A percentile compares a stretch with the other conserved stretches of the same genome.
Evolutionary conservation across 2,113 vertebrate genomes (phyloP).

Genomic region (Heloderma charlesbogerti): DNA sequence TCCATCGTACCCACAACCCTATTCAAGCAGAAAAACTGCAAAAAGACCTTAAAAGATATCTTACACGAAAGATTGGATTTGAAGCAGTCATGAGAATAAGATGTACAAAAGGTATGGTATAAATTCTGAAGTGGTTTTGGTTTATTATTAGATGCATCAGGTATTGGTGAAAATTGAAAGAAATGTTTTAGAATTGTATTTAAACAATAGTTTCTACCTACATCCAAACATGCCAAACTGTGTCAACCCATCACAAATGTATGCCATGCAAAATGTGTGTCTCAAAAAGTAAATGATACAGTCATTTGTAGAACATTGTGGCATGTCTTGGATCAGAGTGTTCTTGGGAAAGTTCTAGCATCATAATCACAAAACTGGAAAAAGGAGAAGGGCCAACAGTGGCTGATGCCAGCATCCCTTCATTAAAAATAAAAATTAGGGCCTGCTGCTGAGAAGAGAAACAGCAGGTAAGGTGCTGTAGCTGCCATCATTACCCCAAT

Average conservation of each 20-base stretch:
- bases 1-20: slow-evolving; percentile 89
- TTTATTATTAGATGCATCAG: too few relatives aligned
- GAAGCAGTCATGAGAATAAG: slow-evolving; percentile 99
- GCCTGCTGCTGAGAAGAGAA: not conserved
- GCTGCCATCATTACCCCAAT: not conserved
- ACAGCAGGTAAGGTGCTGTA: not conserved
- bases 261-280: not conserved
- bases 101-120: slow-evolving; percentile 92
- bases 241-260: not conserved
- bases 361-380: not conserved
- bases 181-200: not conserved
- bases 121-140: not conserved
- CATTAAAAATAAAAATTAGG: not conserved
- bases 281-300: not conserved
- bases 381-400: not conserved
- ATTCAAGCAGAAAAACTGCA: slow-evolving; percentile 91
- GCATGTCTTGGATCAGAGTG: not conserved
- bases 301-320: not conserved
- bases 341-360: not conserved
- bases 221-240: not conserved
- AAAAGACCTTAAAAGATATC: slow-evolving; percentile 93
- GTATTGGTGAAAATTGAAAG: not conserved
- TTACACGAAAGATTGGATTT: slow-evolving; percentile 96
- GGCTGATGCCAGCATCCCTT: not conserved
- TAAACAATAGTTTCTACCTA: not conserved